These are phyloP conservation scores for Nesogale talazaci DNA, from an alignment of 2,113 vertebrate genomes.

Conservation along the genomic window DNA sequence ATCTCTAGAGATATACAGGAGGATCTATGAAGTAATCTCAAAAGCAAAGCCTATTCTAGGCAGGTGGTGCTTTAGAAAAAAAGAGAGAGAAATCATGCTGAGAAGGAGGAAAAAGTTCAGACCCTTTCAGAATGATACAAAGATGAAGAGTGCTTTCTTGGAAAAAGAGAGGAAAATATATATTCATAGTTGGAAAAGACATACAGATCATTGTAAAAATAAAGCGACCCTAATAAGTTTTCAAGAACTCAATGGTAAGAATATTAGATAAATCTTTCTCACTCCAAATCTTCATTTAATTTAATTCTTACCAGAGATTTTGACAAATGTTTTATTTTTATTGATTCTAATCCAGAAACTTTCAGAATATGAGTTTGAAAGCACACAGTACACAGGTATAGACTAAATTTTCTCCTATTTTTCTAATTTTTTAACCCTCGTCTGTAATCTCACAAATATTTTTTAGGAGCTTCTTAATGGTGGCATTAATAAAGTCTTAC, in stretches of 20 bases:
- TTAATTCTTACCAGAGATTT: not conserved
- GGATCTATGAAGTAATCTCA: slow-evolving; percentile 71
- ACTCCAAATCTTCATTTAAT: too few species aligned
- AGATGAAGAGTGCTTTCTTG: slow-evolving; percentile 72
- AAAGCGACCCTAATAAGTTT: slow-evolving; percentile 49
- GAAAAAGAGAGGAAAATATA: slow-evolving; percentile 70
- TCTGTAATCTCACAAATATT: not conserved
- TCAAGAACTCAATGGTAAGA: not conserved
- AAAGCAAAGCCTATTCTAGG: slow-evolving; percentile 82
- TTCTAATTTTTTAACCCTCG: not conserved
- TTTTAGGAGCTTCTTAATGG: not conserved
- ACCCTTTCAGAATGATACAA: slow-evolving; percentile 82
- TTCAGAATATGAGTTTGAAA: not conserved
- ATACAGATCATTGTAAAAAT: slow-evolving; percentile 19
- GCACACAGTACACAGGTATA: accelerated
- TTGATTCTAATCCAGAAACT: not conserved
- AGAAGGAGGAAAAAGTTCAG: slow-evolving; percentile 76
- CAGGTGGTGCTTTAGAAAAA: slow-evolving; percentile 82
- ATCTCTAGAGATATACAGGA: slow-evolving; percentile 75
- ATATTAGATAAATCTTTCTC: not conserved
- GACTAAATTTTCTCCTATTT: not conserved
- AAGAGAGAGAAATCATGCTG: slow-evolving; percentile 73
- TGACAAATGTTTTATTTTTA: not conserved
- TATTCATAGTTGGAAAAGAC: slow-evolving; percentile 66
- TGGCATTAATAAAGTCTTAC: not conserved